A percentile compares a stretch with the other conserved stretches of the same genome.
These are phyloP conservation scores for Xenopus tropicalis DNA, from an alignment of 2,113 vertebrate genomes.

Conservation along the genomic window DNA sequence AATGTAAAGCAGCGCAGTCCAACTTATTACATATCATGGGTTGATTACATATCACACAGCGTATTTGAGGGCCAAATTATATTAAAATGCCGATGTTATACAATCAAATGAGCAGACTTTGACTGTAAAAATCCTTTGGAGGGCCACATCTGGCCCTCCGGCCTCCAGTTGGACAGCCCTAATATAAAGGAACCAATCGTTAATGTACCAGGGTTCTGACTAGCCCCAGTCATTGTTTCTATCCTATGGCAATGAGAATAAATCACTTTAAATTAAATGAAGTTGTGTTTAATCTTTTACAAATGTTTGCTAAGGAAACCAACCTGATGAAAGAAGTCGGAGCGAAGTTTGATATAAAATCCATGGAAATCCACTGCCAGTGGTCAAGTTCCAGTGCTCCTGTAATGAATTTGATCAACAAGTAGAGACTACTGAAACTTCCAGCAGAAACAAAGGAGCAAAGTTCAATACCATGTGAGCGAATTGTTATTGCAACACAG, in stretches of 20 bases:
- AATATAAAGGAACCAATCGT: not conserved
- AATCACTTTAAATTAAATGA: not conserved
- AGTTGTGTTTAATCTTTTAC: not conserved
- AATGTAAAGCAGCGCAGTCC: no score
- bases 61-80: no score
- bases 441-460: conserved; percentile 27
- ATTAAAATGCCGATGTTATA: no score
- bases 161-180: no score
- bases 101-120: no score
- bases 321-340: conserved; percentile 28
- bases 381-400: not conserved
- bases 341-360: conserved; percentile 33
- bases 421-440: conserved; percentile 27
- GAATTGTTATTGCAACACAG: conserved; percentile 7
- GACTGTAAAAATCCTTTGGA: no score
- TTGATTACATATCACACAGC: no score
- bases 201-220: not conserved
- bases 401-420: not conserved
- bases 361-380: conserved; percentile 3
- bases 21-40: no score
- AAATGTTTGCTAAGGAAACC: not conserved
- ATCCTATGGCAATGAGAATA: not conserved
- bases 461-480: conserved; percentile 15
- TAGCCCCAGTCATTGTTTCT: not conserved
- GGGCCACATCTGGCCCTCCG: no score